Conservation (phyloP, 2,113 vertebrate species). For the Copsychus sechellarum region DNA sequence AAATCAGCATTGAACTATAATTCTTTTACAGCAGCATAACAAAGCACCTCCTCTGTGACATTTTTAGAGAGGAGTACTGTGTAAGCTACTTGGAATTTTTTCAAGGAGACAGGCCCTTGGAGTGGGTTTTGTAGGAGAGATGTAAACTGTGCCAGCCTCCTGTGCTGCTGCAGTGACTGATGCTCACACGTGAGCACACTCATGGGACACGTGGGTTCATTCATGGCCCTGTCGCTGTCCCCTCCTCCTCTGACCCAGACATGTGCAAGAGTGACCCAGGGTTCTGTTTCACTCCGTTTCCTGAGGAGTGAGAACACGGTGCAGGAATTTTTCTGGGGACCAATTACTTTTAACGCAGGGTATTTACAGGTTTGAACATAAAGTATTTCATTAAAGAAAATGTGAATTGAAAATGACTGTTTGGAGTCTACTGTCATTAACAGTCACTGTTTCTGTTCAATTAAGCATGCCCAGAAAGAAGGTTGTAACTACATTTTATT, state of each 20-base stretch:
- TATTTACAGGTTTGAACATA: conserved; percentile 43
- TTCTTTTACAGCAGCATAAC: background rate
- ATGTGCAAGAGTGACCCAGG: background rate
- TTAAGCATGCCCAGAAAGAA: conserved; percentile 38
- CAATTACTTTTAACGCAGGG: conserved; percentile 43
- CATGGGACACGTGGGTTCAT: background rate
- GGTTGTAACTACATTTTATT: conserved; percentile 43
- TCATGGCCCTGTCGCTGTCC: background rate
- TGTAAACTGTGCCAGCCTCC: background rate
- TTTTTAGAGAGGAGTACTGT: background rate
- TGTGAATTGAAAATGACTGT: conserved; percentile 54
- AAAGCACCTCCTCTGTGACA: background rate
- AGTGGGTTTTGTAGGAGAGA: background rate
- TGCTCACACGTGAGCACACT: background rate
- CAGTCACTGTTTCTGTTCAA: conserved; percentile 58
- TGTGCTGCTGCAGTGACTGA: fast-evolving
- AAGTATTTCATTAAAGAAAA: conserved; percentile 52
- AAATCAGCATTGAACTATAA: background rate
- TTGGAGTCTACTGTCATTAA: conserved; percentile 61
- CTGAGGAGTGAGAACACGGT: background rate
- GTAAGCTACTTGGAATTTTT: background rate
- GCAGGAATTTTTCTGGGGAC: conserved; percentile 9
- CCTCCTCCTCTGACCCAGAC: background rate
- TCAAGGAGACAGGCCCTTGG: background rate
- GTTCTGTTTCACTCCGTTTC: background rate